Conservation (phyloP, 1,140 invertebrate species). For the Triops longicaudatus region DNA sequence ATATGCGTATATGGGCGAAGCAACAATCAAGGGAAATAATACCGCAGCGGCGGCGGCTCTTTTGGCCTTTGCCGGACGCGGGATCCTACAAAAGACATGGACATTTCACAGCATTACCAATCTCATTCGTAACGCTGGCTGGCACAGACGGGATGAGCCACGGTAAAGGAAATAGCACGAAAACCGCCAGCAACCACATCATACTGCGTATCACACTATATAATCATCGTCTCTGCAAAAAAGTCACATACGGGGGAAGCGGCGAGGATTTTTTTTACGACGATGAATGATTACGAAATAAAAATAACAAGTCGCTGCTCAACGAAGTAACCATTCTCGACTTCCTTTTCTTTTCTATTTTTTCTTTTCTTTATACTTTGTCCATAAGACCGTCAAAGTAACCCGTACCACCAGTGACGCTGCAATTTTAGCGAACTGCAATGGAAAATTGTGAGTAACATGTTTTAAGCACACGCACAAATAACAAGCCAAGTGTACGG, state of each 20-base stretch:
- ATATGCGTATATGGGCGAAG: not conserved
- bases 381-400: too few relatives aligned
- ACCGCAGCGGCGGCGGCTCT: not conserved
- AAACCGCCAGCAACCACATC: slow-evolving; percentile 12
- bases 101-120: slow-evolving; percentile 15
- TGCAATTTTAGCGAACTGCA: not conserved
- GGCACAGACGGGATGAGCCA: not conserved
- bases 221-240: slow-evolving; percentile 12
- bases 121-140: slow-evolving; percentile 14
- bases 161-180: not conserved
- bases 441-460: not conserved
- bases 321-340: not conserved
- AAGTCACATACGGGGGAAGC: slow-evolving; percentile 2
- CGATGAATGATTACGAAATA: not conserved
- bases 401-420: not conserved
- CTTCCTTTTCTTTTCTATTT: not conserved
- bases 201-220: slow-evolving; percentile 6
- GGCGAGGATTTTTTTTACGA: not conserved
- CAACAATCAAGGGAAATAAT: not conserved
- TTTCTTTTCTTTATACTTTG: too few relatives aligned
- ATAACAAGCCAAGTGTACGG: not conserved
- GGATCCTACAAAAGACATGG: not conserved
- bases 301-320: not conserved
- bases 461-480: not conserved
- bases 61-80: slow-evolving; percentile 13